These are phyloP conservation scores for Lichenostomus cassidix DNA, from an alignment of 2,113 vertebrate species.

Conservation along the genomic window DNA sequence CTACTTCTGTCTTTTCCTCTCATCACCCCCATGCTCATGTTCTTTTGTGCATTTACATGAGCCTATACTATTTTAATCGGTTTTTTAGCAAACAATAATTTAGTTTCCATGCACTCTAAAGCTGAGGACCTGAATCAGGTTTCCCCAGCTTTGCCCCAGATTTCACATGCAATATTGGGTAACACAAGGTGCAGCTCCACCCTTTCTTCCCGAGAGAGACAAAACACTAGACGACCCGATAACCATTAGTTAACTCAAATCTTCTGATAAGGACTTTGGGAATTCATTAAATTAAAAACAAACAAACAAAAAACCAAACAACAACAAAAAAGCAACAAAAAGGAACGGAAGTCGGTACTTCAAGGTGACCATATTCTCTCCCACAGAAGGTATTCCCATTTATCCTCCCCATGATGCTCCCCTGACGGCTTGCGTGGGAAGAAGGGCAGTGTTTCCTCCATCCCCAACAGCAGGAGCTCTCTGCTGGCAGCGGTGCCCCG, in stretches of 20 bases:
- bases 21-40: neutral
- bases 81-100: neutral
- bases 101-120: neutral
- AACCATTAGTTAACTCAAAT: neutral
- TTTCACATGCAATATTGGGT: neutral
- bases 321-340: neutral
- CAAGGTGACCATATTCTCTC: neutral
- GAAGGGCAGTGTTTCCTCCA: fast-evolving
- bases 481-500: neutral
- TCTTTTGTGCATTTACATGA: neutral
- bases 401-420: neutral
- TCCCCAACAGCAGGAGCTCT: neutral
- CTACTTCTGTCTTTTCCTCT: neutral
- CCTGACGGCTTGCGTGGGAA: neutral
- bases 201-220: neutral
- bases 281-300: neutral
- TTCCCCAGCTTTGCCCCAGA: neutral
- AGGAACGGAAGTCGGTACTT: neutral
- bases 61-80: neutral
- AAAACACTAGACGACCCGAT: neutral
- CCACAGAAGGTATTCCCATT: neutral
- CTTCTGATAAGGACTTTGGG: neutral
- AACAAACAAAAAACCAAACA: neutral
- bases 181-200: neutral
- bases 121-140: neutral